phyloP scores from a whole-genome alignment of 2,888 invertebrate genomes.

The Mesoligia furuncula region DNA sequence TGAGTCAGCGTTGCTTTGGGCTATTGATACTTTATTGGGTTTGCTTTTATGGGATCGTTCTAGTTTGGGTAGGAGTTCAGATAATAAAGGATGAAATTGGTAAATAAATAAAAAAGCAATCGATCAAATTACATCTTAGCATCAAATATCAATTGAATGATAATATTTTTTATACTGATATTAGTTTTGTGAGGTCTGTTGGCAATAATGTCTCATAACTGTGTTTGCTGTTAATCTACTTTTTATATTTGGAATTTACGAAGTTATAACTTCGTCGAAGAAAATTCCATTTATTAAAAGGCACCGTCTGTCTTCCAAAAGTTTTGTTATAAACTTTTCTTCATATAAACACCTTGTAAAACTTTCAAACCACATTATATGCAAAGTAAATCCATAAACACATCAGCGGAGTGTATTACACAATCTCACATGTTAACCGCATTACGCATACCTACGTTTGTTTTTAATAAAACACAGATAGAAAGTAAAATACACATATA shows the following conservation, averaged over 20 bases:
- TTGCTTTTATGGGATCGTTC: background rate
- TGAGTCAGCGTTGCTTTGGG: constrained; percentile 36
- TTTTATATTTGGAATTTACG: background rate
- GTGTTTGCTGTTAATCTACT: background rate
- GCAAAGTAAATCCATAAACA: constrained; percentile 47
- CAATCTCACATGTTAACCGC: constrained; percentile 54
- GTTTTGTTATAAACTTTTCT: constrained; percentile 1
- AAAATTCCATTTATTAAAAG: background rate
- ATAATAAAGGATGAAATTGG: constrained; percentile 20
- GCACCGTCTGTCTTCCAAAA: background rate
- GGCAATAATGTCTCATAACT: no score
- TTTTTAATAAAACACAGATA: no score
- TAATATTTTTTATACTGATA: constrained; percentile 15
- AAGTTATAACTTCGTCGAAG: background rate
- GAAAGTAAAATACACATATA: no score
- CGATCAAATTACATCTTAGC: background rate
- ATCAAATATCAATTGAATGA: constrained; percentile 8
- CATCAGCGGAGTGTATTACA: constrained; percentile 23
- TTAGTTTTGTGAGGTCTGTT: background rate
- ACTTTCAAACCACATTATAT: constrained; percentile 22
- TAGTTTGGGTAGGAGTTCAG: constrained; percentile 11
- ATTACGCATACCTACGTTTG: constrained; percentile 17
- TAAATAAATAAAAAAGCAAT: constrained; percentile 3
- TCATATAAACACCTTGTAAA: background rate
- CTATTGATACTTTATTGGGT: constrained; percentile 12